phyloP scores from a whole-genome alignment of 2,888 invertebrate species.

The Caenorhabditis drosophilae region DNA sequence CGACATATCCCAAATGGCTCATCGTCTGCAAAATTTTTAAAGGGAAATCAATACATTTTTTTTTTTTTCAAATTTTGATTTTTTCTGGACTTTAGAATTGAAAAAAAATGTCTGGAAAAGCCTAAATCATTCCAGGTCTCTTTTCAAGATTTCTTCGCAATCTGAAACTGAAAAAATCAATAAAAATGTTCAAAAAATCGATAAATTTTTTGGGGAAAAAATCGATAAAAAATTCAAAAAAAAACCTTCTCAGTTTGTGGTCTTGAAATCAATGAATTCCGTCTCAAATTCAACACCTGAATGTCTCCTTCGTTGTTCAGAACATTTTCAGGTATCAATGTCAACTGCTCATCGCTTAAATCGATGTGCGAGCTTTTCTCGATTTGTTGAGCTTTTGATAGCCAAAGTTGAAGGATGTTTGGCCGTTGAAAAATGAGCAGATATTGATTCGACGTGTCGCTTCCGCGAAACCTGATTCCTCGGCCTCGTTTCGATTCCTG shows the following conservation, averaged over 20 bases:
- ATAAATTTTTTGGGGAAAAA: too few relatives aligned
- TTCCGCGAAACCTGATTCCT: slow-evolving; percentile 14
- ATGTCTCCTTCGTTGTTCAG: slow-evolving; percentile 65
- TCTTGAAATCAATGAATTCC: slow-evolving; percentile 69
- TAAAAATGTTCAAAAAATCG: too few relatives aligned
- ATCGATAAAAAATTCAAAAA: too few relatives aligned
- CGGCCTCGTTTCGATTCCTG: slow-evolving; percentile 26
- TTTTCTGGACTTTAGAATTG: too few relatives aligned
- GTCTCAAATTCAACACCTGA: slow-evolving; percentile 70
- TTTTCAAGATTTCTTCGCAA: too few relatives aligned
- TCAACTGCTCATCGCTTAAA: slow-evolving; percentile 71
- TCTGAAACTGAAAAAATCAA: too few relatives aligned
- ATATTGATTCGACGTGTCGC: slow-evolving; percentile 6
- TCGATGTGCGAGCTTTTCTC: slow-evolving; percentile 57
- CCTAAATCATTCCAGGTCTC: too few relatives aligned
- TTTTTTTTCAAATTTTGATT: too few relatives aligned
- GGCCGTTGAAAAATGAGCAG: slow-evolving; percentile 24
- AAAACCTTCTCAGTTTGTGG: slow-evolving; percentile 18
- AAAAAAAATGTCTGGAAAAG: too few relatives aligned
- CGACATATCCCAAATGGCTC: slow-evolving; percentile 70
- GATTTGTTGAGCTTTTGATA: slow-evolving; percentile 29
- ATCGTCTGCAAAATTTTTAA: slow-evolving; percentile 10
- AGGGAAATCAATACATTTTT: too few relatives aligned
- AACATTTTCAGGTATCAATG: slow-evolving; percentile 71
- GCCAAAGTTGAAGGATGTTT: slow-evolving; percentile 20